Base-by-base conservation (phyloP, 2,113 vertebrate genomes). In the Phylloscopus trochilus region DNA sequence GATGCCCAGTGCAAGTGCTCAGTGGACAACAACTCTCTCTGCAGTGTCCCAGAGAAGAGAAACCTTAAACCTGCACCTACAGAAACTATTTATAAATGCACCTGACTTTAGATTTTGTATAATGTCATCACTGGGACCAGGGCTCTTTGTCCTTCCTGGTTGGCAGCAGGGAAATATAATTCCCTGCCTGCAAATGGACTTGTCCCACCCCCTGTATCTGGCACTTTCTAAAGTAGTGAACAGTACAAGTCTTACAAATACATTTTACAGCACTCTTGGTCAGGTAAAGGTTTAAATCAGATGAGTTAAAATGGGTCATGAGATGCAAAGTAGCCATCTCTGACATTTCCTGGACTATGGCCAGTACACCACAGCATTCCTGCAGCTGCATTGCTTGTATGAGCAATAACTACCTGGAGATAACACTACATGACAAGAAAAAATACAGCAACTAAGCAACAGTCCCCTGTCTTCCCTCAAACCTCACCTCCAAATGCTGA, bases 41-140 rank as follows among this genome's bases (percentile, higher is more conserved):
- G 91, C 80, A 53, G 24, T 44, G 33, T 75, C 64, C 67, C 89
- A 89, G 15, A 27, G 8, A 74, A 68, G 64, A 94, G 96, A 97
- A 97, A 96, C 87, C 87, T 70, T 83, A 96, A 89, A 94, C 89
- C 76, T 74, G 53, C 59, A 92, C 72, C 76, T 73, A 75, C 51
- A 89, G 78, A 80, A 83, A 95, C 95, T 97, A 96, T 96, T 97
- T 97, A 96, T 97, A 97, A 96, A 91, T 31, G 72, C 80, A 84
- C 91, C 89, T 90, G 95, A 56, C 87, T 52, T 66, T 10, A 24
- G 33, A 12, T 83, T 83, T 83, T 76, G 62, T 89, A 64, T 67
- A 66, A 24, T 35, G 37, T 72, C 52, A 35, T 67, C 83, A 28
- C 49, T 30, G 46, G 21, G 16, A 43, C 21, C 3, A 6, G 47